Base-by-base conservation (phyloP, 2,797 vertebrate species). In the Mus caroli region DNA sequence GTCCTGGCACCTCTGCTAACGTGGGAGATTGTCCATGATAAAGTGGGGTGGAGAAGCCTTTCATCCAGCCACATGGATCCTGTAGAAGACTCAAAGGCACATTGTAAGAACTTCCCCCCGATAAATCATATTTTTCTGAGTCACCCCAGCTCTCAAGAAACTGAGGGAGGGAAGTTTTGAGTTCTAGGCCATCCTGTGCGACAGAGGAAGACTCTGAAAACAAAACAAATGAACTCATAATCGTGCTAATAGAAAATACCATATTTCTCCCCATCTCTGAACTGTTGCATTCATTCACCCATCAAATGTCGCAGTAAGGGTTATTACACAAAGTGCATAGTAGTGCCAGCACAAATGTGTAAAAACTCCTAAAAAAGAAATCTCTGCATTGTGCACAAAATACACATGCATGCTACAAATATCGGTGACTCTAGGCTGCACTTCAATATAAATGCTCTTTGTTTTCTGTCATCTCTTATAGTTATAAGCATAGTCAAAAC, bases 361-460 rank as follows among this genome's bases (percentile, higher is more conserved):
- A 84, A 60, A 58, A 58, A 28, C 34, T 73, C 37, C 62, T 34
- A n/a, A 20, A 15, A 31, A 34, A 52, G 31, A 64, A 85, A 92
- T 78, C 43, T 43, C 8, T 62, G 17, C 22, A 15, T 54, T 46
- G 11, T 20, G 43, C 80, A 26, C 28, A 89, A 54, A 80, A 58
- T 34, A 22, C 22, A 50, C 12, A 13, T 22, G 6, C 37, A 73
- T 50, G 15, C 58, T 40, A 4, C 77, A 17, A 14, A 20, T 50
- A 20, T 15, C 58, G 34, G 75, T 56, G 56, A 82, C 83, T 77
- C 67, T 64, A 82, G 71, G 64, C 20, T 17, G 24, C 52, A 67
- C 67, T 87, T 78, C 67, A 58, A 13, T 34, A 92, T 78, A 96
- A 92, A 76, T n/a, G 85, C 89, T 90, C 56, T 2, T 17, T 64